phyloP scores from a whole-genome alignment of 2,113 vertebrate genomes.

The Myiozetetes cayanensis region DNA sequence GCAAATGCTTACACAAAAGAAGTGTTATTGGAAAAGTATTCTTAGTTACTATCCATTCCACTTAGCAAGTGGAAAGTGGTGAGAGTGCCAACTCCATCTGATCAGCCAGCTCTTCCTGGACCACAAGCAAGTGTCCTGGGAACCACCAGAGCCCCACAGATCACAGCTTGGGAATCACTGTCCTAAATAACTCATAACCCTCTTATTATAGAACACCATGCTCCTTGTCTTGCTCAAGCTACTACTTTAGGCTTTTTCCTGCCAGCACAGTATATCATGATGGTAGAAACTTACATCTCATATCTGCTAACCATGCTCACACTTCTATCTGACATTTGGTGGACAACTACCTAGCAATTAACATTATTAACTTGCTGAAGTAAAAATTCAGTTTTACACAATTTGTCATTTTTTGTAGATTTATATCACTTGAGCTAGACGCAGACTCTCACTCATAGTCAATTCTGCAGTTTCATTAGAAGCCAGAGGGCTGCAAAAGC shows the following conservation, averaged over 20 bases:
- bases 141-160: neutral
- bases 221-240: neutral
- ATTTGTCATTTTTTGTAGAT: neutral
- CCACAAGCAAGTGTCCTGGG: neutral
- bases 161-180: neutral
- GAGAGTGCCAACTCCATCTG: neutral
- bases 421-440: neutral
- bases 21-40: neutral
- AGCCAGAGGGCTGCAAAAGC: neutral
- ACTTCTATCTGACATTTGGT: neutral
- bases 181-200: neutral
- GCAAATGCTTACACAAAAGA: neutral
- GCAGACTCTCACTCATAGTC: neutral
- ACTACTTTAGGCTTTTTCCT: conserved; percentile 13
- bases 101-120: conserved; percentile 1
- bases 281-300: neutral
- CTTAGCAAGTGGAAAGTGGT: neutral
- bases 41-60: neutral
- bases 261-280: neutral
- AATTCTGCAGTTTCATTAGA: neutral
- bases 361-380: neutral
- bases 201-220: neutral
- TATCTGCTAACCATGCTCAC: neutral
- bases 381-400: neutral
- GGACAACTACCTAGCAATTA: neutral